A percentile compares a stretch with the other conserved stretches of the same genome.
Conservation (phyloP, 37 sponge, comb jelly and placozoan species). For the Spongia lamella region DNA sequence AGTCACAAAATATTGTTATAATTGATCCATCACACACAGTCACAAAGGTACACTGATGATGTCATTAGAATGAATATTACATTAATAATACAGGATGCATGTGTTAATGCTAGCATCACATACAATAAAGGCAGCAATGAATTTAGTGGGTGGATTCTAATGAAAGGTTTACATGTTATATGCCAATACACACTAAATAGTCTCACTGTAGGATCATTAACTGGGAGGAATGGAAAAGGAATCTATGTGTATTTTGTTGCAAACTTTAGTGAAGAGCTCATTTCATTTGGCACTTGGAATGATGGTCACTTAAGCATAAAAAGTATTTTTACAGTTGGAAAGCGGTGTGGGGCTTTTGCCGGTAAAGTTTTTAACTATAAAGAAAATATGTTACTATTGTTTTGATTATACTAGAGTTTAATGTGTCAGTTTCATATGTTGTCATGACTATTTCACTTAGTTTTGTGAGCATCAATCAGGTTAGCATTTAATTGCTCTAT, state of each 20-base stretch:
- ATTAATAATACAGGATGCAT: conserved; percentile 1
- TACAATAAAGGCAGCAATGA: conserved; percentile 5
- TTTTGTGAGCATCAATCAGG: conserved; percentile 54
- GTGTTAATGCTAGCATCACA: conserved; percentile 2
- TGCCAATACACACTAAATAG: neutral
- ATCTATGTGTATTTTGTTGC: conserved; percentile 51
- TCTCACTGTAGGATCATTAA: conserved; percentile 31
- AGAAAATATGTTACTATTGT: neutral
- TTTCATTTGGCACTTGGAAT: conserved; percentile 39
- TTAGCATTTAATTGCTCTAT: too few relatives aligned
- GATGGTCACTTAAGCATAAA: conserved; percentile 2
- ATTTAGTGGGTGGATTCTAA: conserved; percentile 20
- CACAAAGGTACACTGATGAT: neutral
- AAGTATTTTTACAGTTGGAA: neutral
- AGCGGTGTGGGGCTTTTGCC: conserved; percentile 9
- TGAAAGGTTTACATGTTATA: conserved; percentile 27
- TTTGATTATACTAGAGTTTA: conserved; percentile 19
- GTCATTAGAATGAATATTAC: neutral
- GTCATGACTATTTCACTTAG: conserved; percentile 36
- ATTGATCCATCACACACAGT: conserved; percentile 25
- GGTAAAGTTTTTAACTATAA: neutral
- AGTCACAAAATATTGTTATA: neutral
- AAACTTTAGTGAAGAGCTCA: neutral
- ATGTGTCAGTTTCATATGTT: neutral
- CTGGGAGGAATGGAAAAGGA: conserved; percentile 59